Conservation (phyloP, 2,797 vertebrate genomes). For the Setipinna tenuifilis region DNA sequence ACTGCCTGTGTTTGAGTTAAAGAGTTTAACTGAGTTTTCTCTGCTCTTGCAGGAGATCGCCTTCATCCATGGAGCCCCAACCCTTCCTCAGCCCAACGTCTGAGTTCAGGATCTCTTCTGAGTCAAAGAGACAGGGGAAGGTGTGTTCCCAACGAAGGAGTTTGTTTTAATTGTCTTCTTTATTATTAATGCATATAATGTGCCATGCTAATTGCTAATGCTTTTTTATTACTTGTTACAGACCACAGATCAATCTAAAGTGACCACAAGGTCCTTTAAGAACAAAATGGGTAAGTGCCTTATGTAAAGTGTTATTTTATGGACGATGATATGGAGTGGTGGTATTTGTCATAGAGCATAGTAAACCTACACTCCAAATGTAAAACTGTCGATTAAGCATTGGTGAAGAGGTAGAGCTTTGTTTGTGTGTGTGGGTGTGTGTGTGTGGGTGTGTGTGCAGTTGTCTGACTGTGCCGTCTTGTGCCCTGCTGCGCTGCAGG, state of each 20-base stretch:
- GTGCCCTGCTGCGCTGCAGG: constrained; percentile 57
- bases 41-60: constrained; percentile 59
- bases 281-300: constrained; percentile 75
- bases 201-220: constrained; percentile 12
- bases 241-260: constrained; percentile 70
- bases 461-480: not conserved
- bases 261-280: constrained; percentile 64
- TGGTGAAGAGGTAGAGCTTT: not conserved
- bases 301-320: not conserved
- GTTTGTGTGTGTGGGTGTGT: constrained; percentile 19
- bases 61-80: constrained; percentile 54
- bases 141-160: not conserved
- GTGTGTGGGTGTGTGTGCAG: constrained; percentile 22
- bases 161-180: not conserved
- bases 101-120: constrained; percentile 44
- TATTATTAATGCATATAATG: not conserved
- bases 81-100: constrained; percentile 42
- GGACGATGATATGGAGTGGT: not conserved
- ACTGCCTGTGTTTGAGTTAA: too few species aligned
- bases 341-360: not conserved
- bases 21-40: not conserved
- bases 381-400: not conserved
- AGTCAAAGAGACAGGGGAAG: constrained; percentile 64
- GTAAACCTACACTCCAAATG: not conserved
- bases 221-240: constrained; percentile 41